Evolutionary conservation across 2,797 vertebrate species (phyloP).

Genomic region (Sebastes minor): DNA sequence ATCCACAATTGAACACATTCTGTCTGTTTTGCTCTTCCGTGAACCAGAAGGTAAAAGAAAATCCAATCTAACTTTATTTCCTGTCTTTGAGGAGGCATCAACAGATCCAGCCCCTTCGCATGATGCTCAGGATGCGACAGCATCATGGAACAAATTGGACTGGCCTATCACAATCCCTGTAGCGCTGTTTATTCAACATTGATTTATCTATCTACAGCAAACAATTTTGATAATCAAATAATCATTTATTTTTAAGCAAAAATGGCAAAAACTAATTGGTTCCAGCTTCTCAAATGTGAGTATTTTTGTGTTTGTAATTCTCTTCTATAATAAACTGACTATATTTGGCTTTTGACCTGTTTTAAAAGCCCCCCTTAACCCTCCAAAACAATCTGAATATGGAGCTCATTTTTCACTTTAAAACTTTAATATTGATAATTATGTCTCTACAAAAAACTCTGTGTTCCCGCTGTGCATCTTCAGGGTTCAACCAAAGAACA

Average conservation of each 20-base stretch:
- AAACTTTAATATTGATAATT: not conserved
- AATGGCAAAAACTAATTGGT: not conserved
- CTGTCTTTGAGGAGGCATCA: not conserved
- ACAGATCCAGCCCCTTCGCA: not conserved
- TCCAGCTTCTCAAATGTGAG: not conserved
- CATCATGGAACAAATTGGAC: not conserved
- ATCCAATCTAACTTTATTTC: not conserved
- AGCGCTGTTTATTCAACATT: not conserved
- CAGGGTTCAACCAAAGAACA: not conserved
- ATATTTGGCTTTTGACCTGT: not conserved
- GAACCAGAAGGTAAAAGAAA: not conserved
- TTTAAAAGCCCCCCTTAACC: not conserved
- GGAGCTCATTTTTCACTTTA: not conserved
- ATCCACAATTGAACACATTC: not conserved
- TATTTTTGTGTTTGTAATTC: not conserved
- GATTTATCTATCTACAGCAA: not conserved
- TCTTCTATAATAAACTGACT: not conserved
- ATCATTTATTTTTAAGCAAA: not conserved
- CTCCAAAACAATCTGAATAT: not conserved
- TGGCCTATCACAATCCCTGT: not conserved
- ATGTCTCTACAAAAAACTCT: not conserved
- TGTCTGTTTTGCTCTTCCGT: not conserved
- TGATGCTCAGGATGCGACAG: not conserved
- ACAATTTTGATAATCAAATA: not conserved
- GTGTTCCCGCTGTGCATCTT: not conserved